These are phyloP conservation scores for Anser cygnoides DNA, from an alignment of 2,113 vertebrate species.

Conservation along the genomic window DNA sequence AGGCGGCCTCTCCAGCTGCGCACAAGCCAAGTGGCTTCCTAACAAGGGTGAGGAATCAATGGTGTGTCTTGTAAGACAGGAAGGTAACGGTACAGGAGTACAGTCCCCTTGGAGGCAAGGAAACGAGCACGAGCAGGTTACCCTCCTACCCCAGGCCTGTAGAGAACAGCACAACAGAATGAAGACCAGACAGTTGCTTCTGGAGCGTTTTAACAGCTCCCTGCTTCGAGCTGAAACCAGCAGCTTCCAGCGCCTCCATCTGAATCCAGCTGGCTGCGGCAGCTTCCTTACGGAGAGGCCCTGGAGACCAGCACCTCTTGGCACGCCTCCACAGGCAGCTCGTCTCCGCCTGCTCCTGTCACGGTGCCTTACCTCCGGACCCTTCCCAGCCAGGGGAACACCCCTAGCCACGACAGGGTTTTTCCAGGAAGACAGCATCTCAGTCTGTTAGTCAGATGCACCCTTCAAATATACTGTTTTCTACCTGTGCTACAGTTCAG, in stretches of 20 bases:
- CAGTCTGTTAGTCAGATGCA: not conserved
- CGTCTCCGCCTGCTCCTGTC: not conserved
- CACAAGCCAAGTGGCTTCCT: no score
- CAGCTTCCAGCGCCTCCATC: not conserved
- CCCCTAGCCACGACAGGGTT: not conserved
- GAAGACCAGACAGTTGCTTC: no score
- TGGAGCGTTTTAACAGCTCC: not conserved
- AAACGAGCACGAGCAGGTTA: not conserved
- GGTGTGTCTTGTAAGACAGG: not conserved
- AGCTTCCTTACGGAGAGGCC: not conserved
- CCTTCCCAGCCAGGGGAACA: not conserved
- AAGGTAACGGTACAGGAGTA: not conserved
- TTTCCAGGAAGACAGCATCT: not conserved
- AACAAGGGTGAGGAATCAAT: not conserved
- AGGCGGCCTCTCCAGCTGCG: not conserved
- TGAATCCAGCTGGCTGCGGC: not conserved
- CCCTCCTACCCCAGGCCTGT: not conserved
- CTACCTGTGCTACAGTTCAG: not conserved
- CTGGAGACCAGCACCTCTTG: not conserved
- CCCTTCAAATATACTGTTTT: not conserved
- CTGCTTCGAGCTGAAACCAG: not conserved
- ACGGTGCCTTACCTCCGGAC: no score
- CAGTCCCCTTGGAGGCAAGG: not conserved
- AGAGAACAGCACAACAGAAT: not conserved
- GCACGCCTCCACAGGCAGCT: not conserved